A percentile compares a stretch with the other conserved stretches of the same genome.
These are phyloP conservation scores for Prionailurus bengalensis DNA, from an alignment of 2,113 vertebrate genomes.

Conservation along the genomic window DNA sequence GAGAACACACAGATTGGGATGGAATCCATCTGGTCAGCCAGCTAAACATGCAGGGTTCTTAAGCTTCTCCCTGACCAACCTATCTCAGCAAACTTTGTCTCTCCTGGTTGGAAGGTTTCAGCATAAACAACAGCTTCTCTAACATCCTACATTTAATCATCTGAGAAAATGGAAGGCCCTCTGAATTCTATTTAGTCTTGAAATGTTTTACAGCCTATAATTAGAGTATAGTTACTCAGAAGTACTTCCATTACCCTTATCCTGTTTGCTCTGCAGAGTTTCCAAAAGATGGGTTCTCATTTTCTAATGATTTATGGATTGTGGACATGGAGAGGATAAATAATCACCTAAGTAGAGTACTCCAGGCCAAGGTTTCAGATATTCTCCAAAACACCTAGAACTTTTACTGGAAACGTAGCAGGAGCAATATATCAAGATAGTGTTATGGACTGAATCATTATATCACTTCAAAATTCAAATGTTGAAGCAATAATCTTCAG, in stretches of 20 bases:
- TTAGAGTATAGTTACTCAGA: neutral
- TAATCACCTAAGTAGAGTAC: neutral
- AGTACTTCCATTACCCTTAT: neutral
- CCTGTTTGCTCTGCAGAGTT: neutral
- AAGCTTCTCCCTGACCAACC: neutral
- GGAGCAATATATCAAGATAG: neutral
- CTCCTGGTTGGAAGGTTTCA: neutral
- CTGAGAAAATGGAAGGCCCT: neutral
- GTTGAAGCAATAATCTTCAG: neutral
- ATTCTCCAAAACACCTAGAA: neutral
- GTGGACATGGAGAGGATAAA: neutral
- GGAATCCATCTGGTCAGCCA: neutral
- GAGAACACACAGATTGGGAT: neutral
- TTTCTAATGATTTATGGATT: neutral
- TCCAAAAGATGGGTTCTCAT: neutral
- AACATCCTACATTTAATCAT: neutral
- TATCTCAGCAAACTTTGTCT: neutral
- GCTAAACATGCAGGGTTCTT: neutral
- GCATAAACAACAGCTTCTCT: neutral
- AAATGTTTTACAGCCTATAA: neutral
- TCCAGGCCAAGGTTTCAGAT: neutral
- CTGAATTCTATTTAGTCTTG: neutral
- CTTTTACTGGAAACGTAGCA: neutral
- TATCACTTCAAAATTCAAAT: neutral
- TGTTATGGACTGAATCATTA: neutral